These are phyloP conservation scores for Drosophila trapezifrons DNA, from an alignment of 1,140 invertebrate species.

Conservation along the genomic window DNA sequence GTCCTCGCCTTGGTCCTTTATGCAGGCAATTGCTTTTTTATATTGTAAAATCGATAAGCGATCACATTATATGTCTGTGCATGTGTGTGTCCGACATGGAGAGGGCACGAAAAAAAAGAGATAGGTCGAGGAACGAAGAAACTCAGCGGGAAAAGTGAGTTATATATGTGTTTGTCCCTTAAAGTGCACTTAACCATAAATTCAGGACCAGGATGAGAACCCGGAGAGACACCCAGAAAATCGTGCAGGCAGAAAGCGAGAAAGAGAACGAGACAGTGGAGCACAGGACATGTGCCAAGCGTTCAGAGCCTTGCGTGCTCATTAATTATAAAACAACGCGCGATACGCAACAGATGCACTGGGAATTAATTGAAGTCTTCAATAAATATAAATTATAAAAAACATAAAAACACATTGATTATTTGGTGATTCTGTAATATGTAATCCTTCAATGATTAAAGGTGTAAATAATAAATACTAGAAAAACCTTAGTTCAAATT, in stretches of 20 bases:
- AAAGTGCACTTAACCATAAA: constrained; percentile 83
- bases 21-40: constrained; percentile 81
- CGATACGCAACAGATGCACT: constrained; percentile 49
- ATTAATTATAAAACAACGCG: constrained; percentile 82
- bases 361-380: not conserved
- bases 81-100: constrained; percentile 9
- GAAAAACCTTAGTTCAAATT: no score
- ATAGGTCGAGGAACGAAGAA: constrained; percentile 35
- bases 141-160: constrained; percentile 75
- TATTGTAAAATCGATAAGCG: constrained; percentile 83
- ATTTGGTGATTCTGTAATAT: no score
- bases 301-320: constrained; percentile 69
- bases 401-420: no score
- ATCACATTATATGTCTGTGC: constrained; percentile 71
- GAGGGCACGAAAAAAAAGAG: constrained; percentile 19
- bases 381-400: not conserved
- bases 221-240: constrained; percentile 32
- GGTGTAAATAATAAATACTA: no score
- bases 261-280: not conserved
- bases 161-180: constrained; percentile 81
- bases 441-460: no score
- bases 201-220: constrained; percentile 55
- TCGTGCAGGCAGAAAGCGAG: not conserved
- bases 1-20: constrained; percentile 38
- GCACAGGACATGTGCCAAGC: constrained; percentile 60